Evolutionary conservation across 2,797 vertebrate genomes (phyloP).

Genomic region (Ctenopoma kingsleyae): DNA sequence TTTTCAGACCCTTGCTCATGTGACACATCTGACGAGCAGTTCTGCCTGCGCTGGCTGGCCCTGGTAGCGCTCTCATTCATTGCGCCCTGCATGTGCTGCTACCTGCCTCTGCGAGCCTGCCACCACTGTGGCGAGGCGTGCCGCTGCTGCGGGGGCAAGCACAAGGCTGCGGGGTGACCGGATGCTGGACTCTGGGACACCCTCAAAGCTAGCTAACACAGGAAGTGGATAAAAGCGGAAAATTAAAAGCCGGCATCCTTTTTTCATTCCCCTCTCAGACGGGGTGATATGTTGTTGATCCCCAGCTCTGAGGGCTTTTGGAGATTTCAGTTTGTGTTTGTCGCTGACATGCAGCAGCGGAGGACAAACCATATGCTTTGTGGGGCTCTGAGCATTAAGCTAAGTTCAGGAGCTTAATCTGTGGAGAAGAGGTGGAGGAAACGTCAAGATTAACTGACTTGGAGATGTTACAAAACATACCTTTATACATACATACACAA

Average conservation of each 20-base stretch:
- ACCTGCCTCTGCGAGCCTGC: conserved; percentile 95
- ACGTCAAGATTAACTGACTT: conserved; percentile 86
- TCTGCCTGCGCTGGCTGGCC: conserved; percentile 98
- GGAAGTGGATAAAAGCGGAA: conserved; percentile 83
- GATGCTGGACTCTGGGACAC: conserved; percentile 63
- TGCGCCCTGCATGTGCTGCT: conserved; percentile 99
- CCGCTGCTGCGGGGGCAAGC: conserved; percentile 97
- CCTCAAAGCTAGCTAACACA: conserved; percentile 81
- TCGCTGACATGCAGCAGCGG: conserved; percentile 80
- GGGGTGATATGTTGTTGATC: conserved; percentile 78
- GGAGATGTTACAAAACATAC: conserved; percentile 84
- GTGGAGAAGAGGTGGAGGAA: conserved; percentile 73
- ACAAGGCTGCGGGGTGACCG: conserved; percentile 97
- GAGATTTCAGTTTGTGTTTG: conserved; percentile 87
- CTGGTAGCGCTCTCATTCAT: conserved; percentile 96
- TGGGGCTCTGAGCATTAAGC: conserved; percentile 79
- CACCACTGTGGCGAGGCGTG: conserved; percentile 97
- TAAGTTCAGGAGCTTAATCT: conserved; percentile 84
- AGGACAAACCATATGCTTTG: conserved; percentile 82
- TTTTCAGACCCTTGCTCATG: conserved; percentile 99
- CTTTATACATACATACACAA: conserved; percentile 60
- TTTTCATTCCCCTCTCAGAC: conserved; percentile 85
- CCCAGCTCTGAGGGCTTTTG: conserved; percentile 88
- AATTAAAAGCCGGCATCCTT: conserved; percentile 88
- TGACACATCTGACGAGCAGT: conserved; percentile 97